phyloP scores from a whole-genome alignment of 2,113 vertebrate species.

The Brachyistius frenatus region DNA sequence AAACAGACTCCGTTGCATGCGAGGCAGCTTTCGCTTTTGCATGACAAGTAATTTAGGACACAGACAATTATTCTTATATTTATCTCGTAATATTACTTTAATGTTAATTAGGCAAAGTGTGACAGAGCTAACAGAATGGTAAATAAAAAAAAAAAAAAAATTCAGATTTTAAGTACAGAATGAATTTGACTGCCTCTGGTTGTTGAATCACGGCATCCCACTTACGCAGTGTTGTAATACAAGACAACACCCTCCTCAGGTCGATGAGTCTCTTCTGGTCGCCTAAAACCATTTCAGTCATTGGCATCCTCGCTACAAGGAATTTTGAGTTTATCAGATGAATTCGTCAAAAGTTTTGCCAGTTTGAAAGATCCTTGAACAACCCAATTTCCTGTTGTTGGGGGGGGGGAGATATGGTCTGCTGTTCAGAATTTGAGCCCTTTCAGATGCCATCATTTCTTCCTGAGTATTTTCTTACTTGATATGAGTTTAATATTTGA shows the following conservation, averaged over 20 bases:
- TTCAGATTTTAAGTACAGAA: background rate
- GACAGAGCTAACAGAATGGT: background rate
- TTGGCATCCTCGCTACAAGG: background rate
- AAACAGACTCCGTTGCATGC: constrained; percentile 15
- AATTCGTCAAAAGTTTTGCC: constrained; percentile 12
- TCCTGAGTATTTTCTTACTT: background rate
- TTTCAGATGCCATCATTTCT: background rate
- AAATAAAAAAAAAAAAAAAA: constrained; percentile 9
- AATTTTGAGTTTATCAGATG: background rate
- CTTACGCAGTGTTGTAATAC: constrained; percentile 12
- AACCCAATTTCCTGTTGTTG: background rate
- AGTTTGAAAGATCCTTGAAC: background rate
- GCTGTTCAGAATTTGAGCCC: constrained; percentile 12
- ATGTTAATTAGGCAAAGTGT: constrained; percentile 14
- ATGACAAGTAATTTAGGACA: constrained; percentile 21
- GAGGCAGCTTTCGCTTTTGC: constrained; percentile 35
- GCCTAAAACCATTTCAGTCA: constrained; percentile 8
- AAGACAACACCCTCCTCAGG: constrained; percentile 19
- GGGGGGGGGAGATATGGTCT: background rate
- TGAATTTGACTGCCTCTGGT: background rate
- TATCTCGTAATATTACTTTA: constrained; percentile 9
- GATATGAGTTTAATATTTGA: constrained; percentile 23
- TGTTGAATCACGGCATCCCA: constrained; percentile 19
- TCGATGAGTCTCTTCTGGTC: constrained; percentile 18
- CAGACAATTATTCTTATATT: background rate